Base-by-base conservation (phyloP, 2,888 invertebrate genomes). In the Masnerella sp. region DNA sequence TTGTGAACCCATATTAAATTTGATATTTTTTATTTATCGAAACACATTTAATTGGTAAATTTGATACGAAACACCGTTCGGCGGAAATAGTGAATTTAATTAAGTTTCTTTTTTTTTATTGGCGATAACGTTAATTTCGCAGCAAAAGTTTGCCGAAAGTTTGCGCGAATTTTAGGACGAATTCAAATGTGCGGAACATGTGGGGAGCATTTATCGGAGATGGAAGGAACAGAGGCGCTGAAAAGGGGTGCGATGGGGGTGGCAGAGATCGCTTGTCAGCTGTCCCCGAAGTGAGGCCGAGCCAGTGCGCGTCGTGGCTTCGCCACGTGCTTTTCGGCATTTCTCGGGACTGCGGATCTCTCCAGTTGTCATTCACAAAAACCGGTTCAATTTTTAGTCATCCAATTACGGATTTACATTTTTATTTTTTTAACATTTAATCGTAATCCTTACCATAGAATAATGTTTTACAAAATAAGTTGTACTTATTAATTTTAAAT, bases 221-320 rank as follows among this genome's bases (percentile, higher is more conserved):
- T 71, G 56, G 59, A 32, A 67, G 59, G 47, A 70, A 61, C 30
- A 36, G 32, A 68, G 71, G 73, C 51, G 72, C 67, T 52, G 69
- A 61, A 59, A 73, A 47, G 70, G 56, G 69, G 68, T 52, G 72
- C 59, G 69, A 61, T 40, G 74, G 67, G 74, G 77, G 68, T 76
- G 67, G 76, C 56, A 67, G 75, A 58, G 65, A 77, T 78, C 77
- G 81, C 82, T 80, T 84, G 82, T 83, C 84, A 84, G 84, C 84
- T 84, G 84, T 83, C 83, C 78, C 78, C 78, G 74, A 77, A 79
- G 77, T 79, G 78, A 74, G 76, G 81, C 78, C 81, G 78, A 80
- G 78, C 78, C 79, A 81, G 84, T 84, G 79, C 81, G 84, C 83
- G 82, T 81, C 82, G 83, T 84, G 84, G 83, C 82, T 72, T 75